Conservation (phyloP, 2,888 invertebrate genomes). For the Ferrisia virgata region DNA sequence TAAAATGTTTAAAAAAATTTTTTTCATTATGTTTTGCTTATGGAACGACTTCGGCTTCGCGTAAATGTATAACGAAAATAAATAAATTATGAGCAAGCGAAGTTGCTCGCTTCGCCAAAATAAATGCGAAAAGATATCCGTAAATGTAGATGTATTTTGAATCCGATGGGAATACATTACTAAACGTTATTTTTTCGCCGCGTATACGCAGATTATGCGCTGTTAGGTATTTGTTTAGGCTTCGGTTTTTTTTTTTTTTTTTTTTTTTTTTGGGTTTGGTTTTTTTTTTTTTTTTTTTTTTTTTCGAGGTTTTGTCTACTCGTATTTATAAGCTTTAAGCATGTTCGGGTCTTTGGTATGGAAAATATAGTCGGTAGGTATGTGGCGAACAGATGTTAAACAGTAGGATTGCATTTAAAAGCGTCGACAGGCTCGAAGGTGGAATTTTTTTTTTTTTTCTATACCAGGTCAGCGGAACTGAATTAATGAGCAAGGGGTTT, state of each 20-base stretch:
- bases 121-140: conserved; percentile 5
- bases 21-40: too few relatives aligned
- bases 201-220: neutral
- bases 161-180: conserved; percentile 26
- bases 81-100: neutral
- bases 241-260: neutral
- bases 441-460: neutral
- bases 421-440: neutral
- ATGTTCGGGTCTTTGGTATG: neutral
- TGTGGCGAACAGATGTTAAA: neutral
- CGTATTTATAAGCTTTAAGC: neutral
- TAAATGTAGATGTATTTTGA: conserved; percentile 11
- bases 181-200: neutral
- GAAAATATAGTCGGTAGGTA: neutral
- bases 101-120: neutral
- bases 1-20: too few relatives aligned
- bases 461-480: neutral
- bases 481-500: neutral
- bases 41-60: too few relatives aligned
- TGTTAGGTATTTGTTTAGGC: conserved; percentile 6
- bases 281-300: neutral
- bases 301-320: neutral
- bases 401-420: neutral
- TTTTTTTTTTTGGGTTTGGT: neutral
- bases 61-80: too few relatives aligned